A percentile compares a stretch with the other conserved stretches of the same genome.
Conservation (phyloP, 2,797 vertebrate genomes). For the Girardinus metallicus region DNA sequence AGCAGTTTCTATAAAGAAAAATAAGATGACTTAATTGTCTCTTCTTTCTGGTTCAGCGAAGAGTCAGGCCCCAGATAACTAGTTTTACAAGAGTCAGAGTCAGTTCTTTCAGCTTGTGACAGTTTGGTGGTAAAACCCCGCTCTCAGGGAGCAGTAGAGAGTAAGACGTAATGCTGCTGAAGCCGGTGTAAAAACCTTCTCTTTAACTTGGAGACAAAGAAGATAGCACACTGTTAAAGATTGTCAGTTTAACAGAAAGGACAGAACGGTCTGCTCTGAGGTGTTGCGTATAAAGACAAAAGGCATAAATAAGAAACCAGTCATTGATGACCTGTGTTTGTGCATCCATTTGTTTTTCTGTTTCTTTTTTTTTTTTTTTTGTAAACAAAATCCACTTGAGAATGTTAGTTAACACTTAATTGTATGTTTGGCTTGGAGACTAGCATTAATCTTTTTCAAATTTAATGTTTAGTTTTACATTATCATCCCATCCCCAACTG, state of each 20-base stretch:
- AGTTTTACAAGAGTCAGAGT: not conserved
- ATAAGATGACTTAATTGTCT: not conserved
- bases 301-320: slow-evolving; percentile 58
- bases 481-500: not conserved
- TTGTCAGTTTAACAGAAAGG: slow-evolving; percentile 66
- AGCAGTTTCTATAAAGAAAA: not conserved
- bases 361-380: not conserved
- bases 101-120: not conserved
- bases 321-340: slow-evolving; percentile 41
- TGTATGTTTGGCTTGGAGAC: not conserved
- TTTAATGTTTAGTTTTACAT: not conserved
- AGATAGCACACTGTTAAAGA: slow-evolving; percentile 44
- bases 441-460: not conserved
- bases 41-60: not conserved
- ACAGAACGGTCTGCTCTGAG: slow-evolving; percentile 46
- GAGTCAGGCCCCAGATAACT: not conserved
- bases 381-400: slow-evolving; percentile 17
- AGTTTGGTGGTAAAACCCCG: not conserved
- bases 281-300: slow-evolving; percentile 20
- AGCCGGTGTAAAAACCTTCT: slow-evolving; percentile 17
- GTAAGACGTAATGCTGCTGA: not conserved
- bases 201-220: slow-evolving; percentile 10
- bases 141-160: not conserved
- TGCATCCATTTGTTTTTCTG: slow-evolving; percentile 13
- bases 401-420: not conserved